Evolutionary conservation across 2,888 invertebrate species (phyloP).

Genomic region (Seira musarum): DNA sequence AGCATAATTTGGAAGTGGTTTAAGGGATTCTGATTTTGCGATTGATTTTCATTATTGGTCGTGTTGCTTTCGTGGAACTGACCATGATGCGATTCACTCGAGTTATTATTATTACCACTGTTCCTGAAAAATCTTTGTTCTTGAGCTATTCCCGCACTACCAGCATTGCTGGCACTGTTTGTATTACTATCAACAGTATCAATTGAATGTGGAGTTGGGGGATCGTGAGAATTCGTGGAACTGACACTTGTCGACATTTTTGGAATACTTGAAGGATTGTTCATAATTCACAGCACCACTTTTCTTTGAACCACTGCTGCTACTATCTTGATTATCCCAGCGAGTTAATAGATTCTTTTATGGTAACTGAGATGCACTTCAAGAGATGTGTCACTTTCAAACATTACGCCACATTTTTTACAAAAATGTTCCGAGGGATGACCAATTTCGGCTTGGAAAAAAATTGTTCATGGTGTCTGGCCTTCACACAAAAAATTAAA

Average conservation of each 20-base stretch:
- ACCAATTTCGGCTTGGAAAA: constrained; percentile 73
- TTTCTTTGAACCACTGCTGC: constrained; percentile 52
- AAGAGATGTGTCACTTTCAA: constrained; percentile 84
- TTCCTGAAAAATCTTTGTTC: constrained; percentile 58
- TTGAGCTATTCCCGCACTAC: constrained; percentile 36
- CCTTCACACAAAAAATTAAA: constrained; percentile 72
- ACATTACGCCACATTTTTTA: constrained; percentile 82
- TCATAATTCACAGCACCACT: constrained; percentile 52
- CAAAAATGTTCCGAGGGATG: constrained; percentile 74
- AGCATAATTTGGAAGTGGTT: constrained; percentile 58
- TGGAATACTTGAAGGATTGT: constrained; percentile 56
- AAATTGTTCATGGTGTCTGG: constrained; percentile 72
- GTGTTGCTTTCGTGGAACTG: constrained; percentile 70
- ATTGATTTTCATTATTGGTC: constrained; percentile 38
- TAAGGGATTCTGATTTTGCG: constrained; percentile 42
- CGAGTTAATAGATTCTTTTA: constrained; percentile 83
- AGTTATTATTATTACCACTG: constrained; percentile 24
- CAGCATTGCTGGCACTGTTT: constrained; percentile 33
- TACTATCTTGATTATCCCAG: constrained; percentile 76
- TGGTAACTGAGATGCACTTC: constrained; percentile 87
- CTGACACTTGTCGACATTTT: constrained; percentile 60
- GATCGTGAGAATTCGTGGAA: constrained; percentile 60
- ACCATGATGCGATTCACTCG: constrained; percentile 68
- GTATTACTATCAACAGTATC: constrained; percentile 47
- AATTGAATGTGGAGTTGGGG: constrained; percentile 61